Conservation (phyloP, 2,113 vertebrate genomes). For the Petroica traversi region DNA sequence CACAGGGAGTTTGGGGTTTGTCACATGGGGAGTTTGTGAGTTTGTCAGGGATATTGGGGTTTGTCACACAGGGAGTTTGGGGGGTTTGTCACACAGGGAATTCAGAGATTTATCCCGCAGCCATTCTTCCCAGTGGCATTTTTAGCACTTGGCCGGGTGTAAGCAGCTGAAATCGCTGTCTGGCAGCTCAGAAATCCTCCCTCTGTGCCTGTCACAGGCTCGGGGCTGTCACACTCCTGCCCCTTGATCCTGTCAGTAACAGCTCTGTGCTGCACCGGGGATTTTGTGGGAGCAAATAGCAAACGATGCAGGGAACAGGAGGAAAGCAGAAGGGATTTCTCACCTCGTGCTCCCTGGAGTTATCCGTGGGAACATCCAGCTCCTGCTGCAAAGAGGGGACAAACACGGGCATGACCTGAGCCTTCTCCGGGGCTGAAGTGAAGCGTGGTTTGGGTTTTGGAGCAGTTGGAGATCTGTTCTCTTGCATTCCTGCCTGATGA, state of each 20-base stretch:
- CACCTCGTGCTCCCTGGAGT: background rate
- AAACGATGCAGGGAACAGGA: background rate
- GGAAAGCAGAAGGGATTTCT: background rate
- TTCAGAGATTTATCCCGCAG: background rate
- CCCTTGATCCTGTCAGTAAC: conserved; percentile 3
- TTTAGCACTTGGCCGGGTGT: background rate
- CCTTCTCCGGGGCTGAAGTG: background rate
- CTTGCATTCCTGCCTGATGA: background rate
- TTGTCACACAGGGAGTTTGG: no score
- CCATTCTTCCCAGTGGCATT: background rate
- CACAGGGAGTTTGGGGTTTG: no score
- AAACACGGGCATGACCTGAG: background rate
- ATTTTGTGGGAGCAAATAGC: background rate
- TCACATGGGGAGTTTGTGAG: background rate
- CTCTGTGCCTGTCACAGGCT: background rate
- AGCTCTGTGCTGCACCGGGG: background rate
- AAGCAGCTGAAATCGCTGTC: background rate
- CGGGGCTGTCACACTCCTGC: background rate
- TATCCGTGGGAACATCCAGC: background rate
- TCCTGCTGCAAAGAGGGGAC: background rate
- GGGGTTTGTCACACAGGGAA: no score
- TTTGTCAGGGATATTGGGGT: no score
- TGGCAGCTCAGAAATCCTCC: background rate
- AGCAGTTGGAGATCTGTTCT: background rate
- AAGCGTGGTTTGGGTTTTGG: background rate